phyloP scores from a whole-genome alignment of 2,797 vertebrate species.

The Loriculus beryllinus region DNA sequence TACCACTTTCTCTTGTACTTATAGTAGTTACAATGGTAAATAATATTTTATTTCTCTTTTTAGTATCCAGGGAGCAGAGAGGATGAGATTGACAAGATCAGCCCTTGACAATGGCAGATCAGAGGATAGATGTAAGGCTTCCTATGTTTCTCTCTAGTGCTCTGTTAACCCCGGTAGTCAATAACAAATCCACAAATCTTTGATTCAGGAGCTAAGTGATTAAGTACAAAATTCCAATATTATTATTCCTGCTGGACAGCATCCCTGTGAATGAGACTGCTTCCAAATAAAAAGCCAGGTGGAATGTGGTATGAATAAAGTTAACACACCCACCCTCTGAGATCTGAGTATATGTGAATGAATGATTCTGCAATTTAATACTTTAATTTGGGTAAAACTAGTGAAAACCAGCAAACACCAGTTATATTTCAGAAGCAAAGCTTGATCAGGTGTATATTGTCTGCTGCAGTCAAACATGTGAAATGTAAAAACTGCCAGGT shows the following conservation, averaged over 20 bases:
- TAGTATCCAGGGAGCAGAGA: background rate
- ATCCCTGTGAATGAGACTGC: background rate
- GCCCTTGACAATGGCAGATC: background rate
- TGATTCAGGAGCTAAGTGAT: background rate
- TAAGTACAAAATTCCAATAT: background rate
- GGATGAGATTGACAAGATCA: accelerated
- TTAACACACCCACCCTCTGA: accelerated
- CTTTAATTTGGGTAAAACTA: conserved; percentile 21
- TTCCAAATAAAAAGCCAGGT: background rate
- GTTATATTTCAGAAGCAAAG: conserved; percentile 31
- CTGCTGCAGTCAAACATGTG: conserved; percentile 19
- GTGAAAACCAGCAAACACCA: background rate
- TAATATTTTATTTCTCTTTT: conserved; percentile 1
- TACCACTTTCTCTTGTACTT: background rate
- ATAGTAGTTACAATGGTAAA: background rate
- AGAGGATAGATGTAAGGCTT: background rate
- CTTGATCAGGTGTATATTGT: background rate
- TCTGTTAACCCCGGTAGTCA: background rate
- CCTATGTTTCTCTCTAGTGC: background rate
- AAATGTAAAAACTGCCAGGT: conserved; percentile 27
- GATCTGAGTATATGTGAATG: background rate
- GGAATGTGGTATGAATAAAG: background rate
- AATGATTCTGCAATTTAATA: background rate
- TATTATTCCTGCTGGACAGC: background rate
- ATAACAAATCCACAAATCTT: background rate